Conservation (phyloP, 2,797 vertebrate genomes). For the Cryptoprocta ferox region DNA sequence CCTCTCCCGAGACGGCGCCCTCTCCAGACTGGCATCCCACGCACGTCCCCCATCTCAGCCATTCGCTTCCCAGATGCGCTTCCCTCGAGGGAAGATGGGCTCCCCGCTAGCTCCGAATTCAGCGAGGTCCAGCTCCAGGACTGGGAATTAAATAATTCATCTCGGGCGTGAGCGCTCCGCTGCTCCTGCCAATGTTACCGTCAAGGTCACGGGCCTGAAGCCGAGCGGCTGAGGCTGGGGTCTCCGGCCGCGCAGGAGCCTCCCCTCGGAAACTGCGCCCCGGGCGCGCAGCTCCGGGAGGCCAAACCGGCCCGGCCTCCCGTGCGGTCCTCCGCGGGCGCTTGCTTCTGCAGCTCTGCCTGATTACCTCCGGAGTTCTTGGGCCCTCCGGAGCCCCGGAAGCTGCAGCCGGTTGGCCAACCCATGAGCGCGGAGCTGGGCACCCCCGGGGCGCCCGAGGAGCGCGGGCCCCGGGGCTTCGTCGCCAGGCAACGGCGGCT, state of each 20-base stretch:
- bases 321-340: background rate
- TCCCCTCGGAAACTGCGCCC: background rate
- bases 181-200: conserved; percentile 82
- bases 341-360: background rate
- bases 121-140: background rate
- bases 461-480: background rate
- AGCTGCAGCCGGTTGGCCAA: background rate
- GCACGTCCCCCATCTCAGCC: background rate
- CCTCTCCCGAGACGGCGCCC: background rate
- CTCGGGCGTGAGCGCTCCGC: background rate
- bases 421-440: background rate
- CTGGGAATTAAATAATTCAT: conserved; percentile 41
- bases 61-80: conserved; percentile 6
- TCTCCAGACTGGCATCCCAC: background rate
- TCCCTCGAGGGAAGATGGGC: background rate
- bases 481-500: conserved; percentile 68
- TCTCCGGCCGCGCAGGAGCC: background rate
- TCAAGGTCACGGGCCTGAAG: conserved; percentile 86
- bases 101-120: background rate
- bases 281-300: background rate
- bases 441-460: background rate
- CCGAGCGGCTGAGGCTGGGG: background rate
- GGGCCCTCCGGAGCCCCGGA: conserved; percentile 20
- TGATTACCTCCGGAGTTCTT: conserved; percentile 27
- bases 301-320: background rate